Conservation (phyloP, 2,888 invertebrate genomes). For the Erpobdella octoculata region DNA sequence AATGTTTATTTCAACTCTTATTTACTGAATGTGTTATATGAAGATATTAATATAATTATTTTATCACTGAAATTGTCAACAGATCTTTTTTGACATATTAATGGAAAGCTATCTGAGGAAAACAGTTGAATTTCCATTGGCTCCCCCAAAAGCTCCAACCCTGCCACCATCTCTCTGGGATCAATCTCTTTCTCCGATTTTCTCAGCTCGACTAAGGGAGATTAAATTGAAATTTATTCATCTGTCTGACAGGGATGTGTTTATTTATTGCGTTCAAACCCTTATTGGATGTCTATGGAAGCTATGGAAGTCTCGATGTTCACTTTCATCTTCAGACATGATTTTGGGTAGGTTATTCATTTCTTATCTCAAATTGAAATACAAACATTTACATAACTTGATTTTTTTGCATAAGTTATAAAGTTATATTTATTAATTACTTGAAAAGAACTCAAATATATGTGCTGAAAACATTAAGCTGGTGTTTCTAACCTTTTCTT, state of each 20-base stretch:
- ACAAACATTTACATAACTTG: too few species aligned
- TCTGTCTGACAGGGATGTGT: not conserved
- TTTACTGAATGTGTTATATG: too few species aligned
- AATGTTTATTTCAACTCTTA: too few species aligned
- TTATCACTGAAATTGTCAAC: not conserved
- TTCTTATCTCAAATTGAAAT: too few species aligned
- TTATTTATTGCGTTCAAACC: not conserved
- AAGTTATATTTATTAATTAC: too few species aligned
- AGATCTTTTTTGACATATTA: not conserved
- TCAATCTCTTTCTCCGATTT: not conserved
- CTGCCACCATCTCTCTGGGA: not conserved
- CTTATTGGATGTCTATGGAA: not conserved
- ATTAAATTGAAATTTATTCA: not conserved
- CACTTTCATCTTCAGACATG: not conserved
- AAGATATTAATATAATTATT: too few species aligned
- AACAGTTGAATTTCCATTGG: not conserved
- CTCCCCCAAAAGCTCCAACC: not conserved
- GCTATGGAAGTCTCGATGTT: not conserved
- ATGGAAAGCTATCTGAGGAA: constrained; percentile 2
- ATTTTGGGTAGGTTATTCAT: not conserved
- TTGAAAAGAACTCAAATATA: too few species aligned
- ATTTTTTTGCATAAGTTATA: too few species aligned
- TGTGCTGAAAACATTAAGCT: too few species aligned
- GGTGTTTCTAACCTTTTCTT: too few species aligned
- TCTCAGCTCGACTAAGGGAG: not conserved